Conservation (phyloP, 2,888 invertebrate genomes). For the Chalcosyrphus nemorum region DNA sequence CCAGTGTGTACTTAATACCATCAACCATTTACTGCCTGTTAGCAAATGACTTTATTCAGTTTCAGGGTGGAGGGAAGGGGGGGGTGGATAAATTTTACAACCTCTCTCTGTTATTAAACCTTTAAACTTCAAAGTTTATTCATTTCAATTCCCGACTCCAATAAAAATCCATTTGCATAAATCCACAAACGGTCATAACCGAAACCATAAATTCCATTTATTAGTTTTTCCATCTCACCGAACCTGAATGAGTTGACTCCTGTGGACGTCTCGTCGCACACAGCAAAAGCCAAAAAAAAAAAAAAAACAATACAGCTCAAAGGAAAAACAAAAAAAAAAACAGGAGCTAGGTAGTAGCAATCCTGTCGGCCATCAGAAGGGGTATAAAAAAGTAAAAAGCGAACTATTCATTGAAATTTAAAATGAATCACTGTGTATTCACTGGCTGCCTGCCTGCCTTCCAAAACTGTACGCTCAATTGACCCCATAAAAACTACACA, state of each 20-base stretch:
- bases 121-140: conserved; percentile 24
- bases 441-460: conserved; percentile 20
- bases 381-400: conserved; percentile 11
- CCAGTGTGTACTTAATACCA: background rate
- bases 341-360: background rate
- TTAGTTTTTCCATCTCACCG: conserved; percentile 54
- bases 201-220: conserved; percentile 54
- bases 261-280: no score
- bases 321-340: conserved; percentile 26
- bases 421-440: conserved; percentile 35
- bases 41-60: background rate
- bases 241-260: conserved; percentile 34
- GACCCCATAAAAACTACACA: conserved; percentile 47
- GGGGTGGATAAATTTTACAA: background rate
- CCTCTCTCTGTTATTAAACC: conserved; percentile 1
- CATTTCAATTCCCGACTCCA: conserved; percentile 44
- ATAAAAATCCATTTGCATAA: conserved; percentile 52
- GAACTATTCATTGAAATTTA: conserved; percentile 43
- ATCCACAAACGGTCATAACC: conserved; percentile 43
- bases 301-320: conserved; percentile 5
- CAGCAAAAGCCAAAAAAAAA: conserved; percentile 13
- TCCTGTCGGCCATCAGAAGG: background rate
- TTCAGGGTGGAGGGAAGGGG: no score
- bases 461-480: conserved; percentile 61
- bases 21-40: background rate